These are phyloP conservation scores for Phainopepla nitens DNA, from an alignment of 2,113 vertebrate species.

Conservation along the genomic window DNA sequence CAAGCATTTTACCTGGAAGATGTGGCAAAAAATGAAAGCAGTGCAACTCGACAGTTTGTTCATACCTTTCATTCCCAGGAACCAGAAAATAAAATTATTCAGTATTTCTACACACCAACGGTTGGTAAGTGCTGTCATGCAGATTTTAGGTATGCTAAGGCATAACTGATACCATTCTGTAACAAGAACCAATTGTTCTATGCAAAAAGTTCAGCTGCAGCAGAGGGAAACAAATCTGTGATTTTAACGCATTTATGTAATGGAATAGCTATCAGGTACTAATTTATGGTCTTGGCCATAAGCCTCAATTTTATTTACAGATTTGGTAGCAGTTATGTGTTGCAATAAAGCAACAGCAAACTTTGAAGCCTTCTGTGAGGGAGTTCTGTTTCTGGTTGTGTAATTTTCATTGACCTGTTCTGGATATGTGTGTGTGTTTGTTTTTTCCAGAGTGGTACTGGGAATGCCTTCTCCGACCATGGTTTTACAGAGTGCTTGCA, in stretches of 20 bases:
- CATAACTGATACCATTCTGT: neutral
- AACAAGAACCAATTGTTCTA: neutral
- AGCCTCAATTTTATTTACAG: neutral
- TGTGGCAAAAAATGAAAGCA: constrained; percentile 85
- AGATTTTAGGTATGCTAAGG: neutral
- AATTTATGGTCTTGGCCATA: neutral
- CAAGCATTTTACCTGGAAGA: constrained; percentile 90
- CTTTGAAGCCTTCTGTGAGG: neutral
- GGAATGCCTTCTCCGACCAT: constrained; percentile 85
- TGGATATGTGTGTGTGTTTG: neutral
- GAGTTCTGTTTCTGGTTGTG: neutral
- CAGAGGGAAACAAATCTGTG: neutral
- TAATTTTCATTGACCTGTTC: neutral
- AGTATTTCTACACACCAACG: constrained; percentile 83
- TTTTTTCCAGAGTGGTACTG: constrained; percentile 89
- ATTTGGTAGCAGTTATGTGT: neutral
- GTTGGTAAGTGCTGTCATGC: constrained; percentile 75
- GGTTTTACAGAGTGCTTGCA: constrained; percentile 83
- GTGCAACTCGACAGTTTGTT: constrained; percentile 76
- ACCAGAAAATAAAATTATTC: constrained; percentile 75
- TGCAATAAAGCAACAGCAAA: neutral
- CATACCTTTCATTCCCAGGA: constrained; percentile 79
- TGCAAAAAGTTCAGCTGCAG: neutral
- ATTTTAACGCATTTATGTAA: neutral
- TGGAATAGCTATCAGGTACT: neutral